These are phyloP conservation scores for Babylonia areolata DNA, from an alignment of 1,140 invertebrate genomes.

Conservation along the genomic window DNA sequence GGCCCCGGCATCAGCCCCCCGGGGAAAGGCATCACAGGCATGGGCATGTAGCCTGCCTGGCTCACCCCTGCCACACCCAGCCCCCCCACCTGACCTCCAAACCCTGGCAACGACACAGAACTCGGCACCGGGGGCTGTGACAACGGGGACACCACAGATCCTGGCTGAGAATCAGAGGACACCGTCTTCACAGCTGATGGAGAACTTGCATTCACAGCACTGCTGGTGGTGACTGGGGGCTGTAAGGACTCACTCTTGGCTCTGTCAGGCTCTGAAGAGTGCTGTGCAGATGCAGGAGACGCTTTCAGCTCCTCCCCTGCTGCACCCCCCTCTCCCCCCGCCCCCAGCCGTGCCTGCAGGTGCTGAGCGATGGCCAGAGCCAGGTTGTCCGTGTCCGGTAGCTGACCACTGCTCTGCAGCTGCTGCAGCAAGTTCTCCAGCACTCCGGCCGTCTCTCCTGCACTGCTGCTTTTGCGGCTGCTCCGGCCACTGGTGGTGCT, in stretches of 20 bases:
- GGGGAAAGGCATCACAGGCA: constrained; percentile 52
- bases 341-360: constrained; percentile 51
- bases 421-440: constrained; percentile 57
- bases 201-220: background rate
- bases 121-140: background rate
- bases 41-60: constrained; percentile 46
- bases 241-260: background rate
- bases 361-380: constrained; percentile 65
- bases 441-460: constrained; percentile 44
- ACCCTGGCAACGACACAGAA: background rate
- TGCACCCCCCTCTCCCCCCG: background rate
- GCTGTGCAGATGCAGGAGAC: background rate
- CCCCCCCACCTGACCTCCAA: background rate
- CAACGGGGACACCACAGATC: background rate
- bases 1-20: constrained; percentile 55
- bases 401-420: constrained; percentile 62
- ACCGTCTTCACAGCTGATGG: background rate
- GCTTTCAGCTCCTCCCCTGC: background rate
- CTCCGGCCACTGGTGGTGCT: constrained; percentile 34
- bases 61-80: background rate
- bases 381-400: constrained; percentile 45
- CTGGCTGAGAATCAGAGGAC: background rate
- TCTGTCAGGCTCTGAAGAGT: background rate
- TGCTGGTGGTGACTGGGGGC: background rate
- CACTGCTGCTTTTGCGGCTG: constrained; percentile 7